Conservation (phyloP, 23 tunicate genomes). For the Corella eumyota region DNA sequence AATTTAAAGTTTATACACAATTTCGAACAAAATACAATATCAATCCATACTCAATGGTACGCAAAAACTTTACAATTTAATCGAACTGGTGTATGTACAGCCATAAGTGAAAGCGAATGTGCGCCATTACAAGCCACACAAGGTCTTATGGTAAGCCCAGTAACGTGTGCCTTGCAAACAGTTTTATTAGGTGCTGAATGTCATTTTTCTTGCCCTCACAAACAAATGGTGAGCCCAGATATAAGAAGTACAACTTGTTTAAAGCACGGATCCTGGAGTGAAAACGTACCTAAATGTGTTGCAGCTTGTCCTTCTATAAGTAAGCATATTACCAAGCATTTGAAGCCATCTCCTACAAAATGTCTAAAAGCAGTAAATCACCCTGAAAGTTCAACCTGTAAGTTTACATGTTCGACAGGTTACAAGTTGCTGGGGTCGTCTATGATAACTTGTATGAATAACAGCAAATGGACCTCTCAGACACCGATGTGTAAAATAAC, state of each 20-base stretch:
- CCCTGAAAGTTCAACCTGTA: slow-evolving; percentile 28
- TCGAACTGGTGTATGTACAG: slow-evolving; percentile 26
- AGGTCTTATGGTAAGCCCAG: slow-evolving; percentile 6
- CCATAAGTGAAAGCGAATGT: slow-evolving; percentile 18
- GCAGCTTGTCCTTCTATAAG: slow-evolving; percentile 18
- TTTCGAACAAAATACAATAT: no score
- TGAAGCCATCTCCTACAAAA: slow-evolving; percentile 11
- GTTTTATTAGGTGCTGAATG: slow-evolving; percentile 31
- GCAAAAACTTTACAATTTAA: slow-evolving; percentile 9
- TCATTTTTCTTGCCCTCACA: slow-evolving; percentile 20
- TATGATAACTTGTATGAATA: slow-evolving; percentile 25
- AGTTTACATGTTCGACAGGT: slow-evolving; percentile 25
- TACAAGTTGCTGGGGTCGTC: slow-evolving; percentile 12
- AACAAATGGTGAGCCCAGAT: not conserved
- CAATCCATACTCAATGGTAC: slow-evolving; percentile 43
- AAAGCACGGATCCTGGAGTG: slow-evolving; percentile 42
- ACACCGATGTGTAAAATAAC: slow-evolving; percentile 28
- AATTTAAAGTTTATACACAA: slow-evolving; percentile 26
- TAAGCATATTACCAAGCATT: not conserved
- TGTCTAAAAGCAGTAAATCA: slow-evolving; percentile 4
- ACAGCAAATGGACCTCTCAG: slow-evolving; percentile 27
- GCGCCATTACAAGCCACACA: not conserved
- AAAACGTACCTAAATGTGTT: slow-evolving; percentile 17
- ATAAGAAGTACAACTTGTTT: slow-evolving; percentile 10
- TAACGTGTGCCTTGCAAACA: slow-evolving; percentile 1